Conservation (phyloP, 2,797 vertebrate genomes). For the Notamacropus eugenii region DNA sequence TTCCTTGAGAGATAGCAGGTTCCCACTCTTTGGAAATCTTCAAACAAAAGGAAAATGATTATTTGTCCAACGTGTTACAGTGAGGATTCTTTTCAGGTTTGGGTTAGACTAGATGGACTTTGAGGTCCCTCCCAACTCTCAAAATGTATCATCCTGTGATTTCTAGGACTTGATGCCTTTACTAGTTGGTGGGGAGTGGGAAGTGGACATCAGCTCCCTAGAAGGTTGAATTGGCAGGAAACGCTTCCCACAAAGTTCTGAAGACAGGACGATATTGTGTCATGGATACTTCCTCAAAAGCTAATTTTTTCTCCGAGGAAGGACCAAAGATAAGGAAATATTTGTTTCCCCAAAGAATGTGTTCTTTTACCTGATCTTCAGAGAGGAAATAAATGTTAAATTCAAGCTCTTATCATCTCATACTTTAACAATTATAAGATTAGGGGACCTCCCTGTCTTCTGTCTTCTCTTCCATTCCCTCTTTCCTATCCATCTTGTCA, state of each 20-base stretch:
- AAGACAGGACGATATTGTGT: not conserved
- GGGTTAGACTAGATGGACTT: not conserved
- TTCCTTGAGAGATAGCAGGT: not conserved
- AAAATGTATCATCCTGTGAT: not conserved
- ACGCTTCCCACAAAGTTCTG: not conserved
- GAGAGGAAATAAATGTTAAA: not conserved
- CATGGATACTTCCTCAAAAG: not conserved
- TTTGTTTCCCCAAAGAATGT: not conserved
- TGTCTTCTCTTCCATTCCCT: slow-evolving; percentile 1
- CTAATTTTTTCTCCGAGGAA: not conserved
- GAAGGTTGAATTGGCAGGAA: not conserved
- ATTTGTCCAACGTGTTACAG: not conserved
- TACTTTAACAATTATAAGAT: not conserved
- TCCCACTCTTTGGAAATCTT: not conserved
- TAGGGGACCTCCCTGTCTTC: not conserved
- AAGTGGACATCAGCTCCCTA: not conserved
- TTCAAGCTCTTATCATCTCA: not conserved
- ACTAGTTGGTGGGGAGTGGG: not conserved
- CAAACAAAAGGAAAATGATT: not conserved
- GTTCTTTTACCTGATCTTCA: not conserved
- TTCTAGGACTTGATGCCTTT: not conserved
- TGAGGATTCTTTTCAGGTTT: not conserved
- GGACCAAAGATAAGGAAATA: not conserved
- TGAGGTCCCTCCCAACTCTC: not conserved
- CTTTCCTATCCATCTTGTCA: not conserved